Percentiles rank a stretch among this genome's conserved stretches.
Conservation (phyloP, 2,113 vertebrate species). For the Gasterosteus aculeatus region DNA sequence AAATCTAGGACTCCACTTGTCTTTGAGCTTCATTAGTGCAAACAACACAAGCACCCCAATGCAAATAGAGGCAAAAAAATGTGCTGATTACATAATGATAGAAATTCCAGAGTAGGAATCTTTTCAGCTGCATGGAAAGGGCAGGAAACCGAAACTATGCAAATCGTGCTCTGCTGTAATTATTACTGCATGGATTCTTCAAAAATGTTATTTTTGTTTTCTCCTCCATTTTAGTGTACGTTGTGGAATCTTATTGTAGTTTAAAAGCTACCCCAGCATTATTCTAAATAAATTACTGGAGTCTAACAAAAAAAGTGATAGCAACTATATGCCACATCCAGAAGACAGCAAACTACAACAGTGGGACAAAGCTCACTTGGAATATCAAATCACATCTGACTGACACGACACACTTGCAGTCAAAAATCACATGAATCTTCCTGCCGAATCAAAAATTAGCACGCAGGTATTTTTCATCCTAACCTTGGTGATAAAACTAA, state of each 20-base stretch:
- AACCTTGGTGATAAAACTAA: conserved; percentile 72
- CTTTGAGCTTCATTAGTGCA: conserved; percentile 77
- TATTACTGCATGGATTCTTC: conserved; percentile 13
- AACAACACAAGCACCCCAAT: conserved; percentile 57
- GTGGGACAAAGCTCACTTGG: conserved; percentile 46
- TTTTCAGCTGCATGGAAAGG: conserved; percentile 51
- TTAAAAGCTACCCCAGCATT: conserved; percentile 41
- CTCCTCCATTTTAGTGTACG: conserved; percentile 36
- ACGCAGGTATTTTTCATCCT: conserved; percentile 66
- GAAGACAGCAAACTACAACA: conserved; percentile 27
- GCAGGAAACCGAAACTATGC: conserved; percentile 51
- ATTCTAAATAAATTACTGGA: conserved; percentile 43
- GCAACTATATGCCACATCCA: conserved; percentile 23
- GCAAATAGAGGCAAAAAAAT: conserved; percentile 73
- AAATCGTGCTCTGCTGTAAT: conserved; percentile 26
- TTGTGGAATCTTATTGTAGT: conserved; percentile 26
- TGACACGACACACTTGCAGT: conserved; percentile 68
- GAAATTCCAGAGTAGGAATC: conserved; percentile 55
- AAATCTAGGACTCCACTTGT: conserved; percentile 65
- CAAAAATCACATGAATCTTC: conserved; percentile 67
- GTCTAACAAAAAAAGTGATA: conserved; percentile 14
- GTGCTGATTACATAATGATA: conserved; percentile 73
- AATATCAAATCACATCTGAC: conserved; percentile 66
- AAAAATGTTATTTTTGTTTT: conserved; percentile 48
- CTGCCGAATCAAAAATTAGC: conserved; percentile 60